A percentile compares a stretch with the other conserved stretches of the same genome.
Evolutionary conservation across 2,888 invertebrate species (phyloP).

Genomic region (Salpingus planirostris): DNA sequence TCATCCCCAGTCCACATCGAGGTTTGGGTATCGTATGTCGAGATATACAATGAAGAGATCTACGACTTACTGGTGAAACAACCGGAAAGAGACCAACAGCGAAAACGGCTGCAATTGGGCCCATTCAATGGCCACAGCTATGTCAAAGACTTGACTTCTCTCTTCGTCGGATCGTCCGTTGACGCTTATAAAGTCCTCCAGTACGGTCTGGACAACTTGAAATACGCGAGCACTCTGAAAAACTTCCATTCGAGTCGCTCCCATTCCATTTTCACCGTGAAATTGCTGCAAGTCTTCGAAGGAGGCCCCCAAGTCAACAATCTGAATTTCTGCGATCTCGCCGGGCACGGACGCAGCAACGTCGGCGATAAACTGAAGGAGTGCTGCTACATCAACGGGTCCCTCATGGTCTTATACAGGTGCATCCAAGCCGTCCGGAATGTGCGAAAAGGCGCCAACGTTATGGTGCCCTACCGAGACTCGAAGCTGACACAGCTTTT

Average conservation of each 20-base stretch:
- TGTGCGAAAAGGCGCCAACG: conserved; percentile 18
- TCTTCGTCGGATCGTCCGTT: conserved; percentile 46
- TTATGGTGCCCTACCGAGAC: conserved; percentile 60
- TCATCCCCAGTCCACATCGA: too few relatives aligned
- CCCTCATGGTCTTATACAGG: conserved; percentile 75
- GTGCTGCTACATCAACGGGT: conserved; percentile 82
- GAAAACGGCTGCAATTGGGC: conserved; percentile 52
- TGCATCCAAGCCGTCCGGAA: conserved; percentile 57
- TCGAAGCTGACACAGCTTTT: conserved; percentile 83
- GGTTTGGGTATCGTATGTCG: conserved; percentile 84
- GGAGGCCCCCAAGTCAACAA: conserved; percentile 28
- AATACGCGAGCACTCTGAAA: conserved; percentile 67
- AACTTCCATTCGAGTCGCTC: conserved; percentile 79
- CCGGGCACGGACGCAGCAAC: conserved; percentile 76
- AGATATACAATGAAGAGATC: conserved; percentile 87
- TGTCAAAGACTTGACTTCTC: conserved; percentile 46
- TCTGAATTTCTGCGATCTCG: conserved; percentile 84
- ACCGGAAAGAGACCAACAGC: conserved; percentile 31
- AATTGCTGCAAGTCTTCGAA: conserved; percentile 53
- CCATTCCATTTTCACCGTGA: conserved; percentile 81
- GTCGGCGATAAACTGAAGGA: conserved; percentile 68
- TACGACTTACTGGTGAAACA: conserved; percentile 65
- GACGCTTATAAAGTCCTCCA: conserved; percentile 75
- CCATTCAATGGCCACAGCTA: conserved; percentile 45
- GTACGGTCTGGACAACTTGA: conserved; percentile 67